Percentiles rank a stretch among this genome's conserved stretches.
Conservation (phyloP, 2,113 vertebrate species). For the Rhinolophus sinicus region DNA sequence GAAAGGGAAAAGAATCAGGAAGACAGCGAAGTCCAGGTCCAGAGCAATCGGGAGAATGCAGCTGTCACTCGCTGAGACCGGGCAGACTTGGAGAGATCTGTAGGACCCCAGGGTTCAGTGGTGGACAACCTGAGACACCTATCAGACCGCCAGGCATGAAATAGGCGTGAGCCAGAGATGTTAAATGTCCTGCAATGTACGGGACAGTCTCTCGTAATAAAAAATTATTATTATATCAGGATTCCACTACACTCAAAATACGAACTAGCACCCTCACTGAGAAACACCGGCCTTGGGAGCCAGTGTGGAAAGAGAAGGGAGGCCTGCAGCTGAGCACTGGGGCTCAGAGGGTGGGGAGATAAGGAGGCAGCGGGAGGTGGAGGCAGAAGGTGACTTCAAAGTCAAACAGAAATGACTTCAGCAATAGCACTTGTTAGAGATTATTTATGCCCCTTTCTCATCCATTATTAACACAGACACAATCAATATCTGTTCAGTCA, state of each 20-base stretch:
- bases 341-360: background rate
- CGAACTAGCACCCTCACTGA: background rate
- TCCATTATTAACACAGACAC: background rate
- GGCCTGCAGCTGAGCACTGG: background rate
- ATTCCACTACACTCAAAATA: background rate
- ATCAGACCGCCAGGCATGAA: background rate
- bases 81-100: background rate
- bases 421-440: background rate
- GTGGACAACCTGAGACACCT: background rate
- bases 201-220: background rate
- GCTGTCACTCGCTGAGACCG: rapidly evolving
- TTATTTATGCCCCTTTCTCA: background rate
- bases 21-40: background rate
- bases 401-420: background rate
- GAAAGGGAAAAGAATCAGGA: background rate
- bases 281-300: background rate
- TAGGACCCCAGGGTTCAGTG: rapidly evolving
- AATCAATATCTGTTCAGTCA: background rate
- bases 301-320: background rate
- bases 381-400: background rate
- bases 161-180: background rate
- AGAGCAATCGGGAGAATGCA: rapidly evolving
- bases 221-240: background rate
- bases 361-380: background rate
- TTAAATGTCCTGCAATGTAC: background rate